These are phyloP conservation scores for Scopus umbretta DNA, from an alignment of 2,113 vertebrate species.

Conservation along the genomic window DNA sequence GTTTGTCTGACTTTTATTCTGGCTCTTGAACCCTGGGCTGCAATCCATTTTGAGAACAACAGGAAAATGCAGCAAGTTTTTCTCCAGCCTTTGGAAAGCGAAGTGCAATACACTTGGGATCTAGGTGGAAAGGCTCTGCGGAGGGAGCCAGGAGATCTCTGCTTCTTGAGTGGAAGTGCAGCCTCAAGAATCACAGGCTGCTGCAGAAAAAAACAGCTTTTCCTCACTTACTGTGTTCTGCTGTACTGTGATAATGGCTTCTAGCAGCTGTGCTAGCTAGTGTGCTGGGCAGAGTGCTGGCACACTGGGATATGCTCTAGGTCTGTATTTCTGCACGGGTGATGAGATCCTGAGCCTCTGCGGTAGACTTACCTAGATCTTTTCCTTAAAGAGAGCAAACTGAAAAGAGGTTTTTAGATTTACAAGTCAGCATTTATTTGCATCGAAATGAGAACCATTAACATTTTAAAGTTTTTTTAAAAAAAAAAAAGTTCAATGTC, in stretches of 20 bases:
- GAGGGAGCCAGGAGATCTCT: rapidly evolving
- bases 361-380: neutral
- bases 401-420: neutral
- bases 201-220: neutral
- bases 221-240: neutral
- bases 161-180: neutral
- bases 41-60: neutral
- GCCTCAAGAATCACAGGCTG: neutral
- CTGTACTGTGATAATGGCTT: too few species aligned
- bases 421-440: neutral
- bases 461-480: too few species aligned
- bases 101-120: neutral
- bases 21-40: neutral
- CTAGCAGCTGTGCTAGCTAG: neutral
- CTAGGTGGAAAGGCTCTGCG: neutral
- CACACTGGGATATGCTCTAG: rapidly evolving
- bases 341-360: neutral
- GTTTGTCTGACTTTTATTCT: neutral
- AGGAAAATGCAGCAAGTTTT: neutral
- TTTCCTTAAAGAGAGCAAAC: neutral
- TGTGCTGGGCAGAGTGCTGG: neutral
- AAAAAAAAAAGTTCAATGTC: neutral
- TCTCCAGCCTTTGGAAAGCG: neutral
- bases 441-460: neutral
- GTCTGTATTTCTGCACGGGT: neutral